Evolutionary conservation across 92 coral and sea anemone genomes (phyloP).

Genomic region (Zoanthus solanderi): DNA sequence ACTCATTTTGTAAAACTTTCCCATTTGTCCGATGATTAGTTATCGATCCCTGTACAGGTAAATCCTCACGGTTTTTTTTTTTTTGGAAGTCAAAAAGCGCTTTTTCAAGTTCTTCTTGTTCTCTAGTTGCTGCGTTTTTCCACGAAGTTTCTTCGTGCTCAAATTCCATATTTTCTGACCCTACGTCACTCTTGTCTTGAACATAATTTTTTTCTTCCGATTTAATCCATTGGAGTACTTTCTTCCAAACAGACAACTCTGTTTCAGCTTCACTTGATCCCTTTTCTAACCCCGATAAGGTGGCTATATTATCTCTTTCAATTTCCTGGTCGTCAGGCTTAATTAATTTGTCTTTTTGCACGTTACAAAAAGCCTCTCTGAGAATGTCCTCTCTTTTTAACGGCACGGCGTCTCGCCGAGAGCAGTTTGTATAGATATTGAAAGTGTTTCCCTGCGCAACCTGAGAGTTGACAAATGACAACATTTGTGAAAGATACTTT

Average conservation of each 20-base stretch:
- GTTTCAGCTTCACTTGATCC: not conserved
- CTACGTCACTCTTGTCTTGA: not conserved
- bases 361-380: slow-evolving; percentile 39
- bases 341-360: not conserved
- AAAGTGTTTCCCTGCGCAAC: slow-evolving; percentile 24
- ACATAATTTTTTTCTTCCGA: not conserved
- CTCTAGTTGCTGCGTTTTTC: slow-evolving; percentile 27
- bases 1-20: not conserved
- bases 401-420: slow-evolving; percentile 13
- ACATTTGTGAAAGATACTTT: slow-evolving; percentile 26
- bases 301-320: not conserved
- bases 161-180: not conserved
- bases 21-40: too few relatives aligned
- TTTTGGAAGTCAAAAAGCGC: not conserved
- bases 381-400: slow-evolving; percentile 39
- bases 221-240: slow-evolving; percentile 21
- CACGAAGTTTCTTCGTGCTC: not conserved
- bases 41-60: not conserved
- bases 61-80: not conserved
- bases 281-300: not conserved
- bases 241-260: slow-evolving; percentile 35
- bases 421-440: slow-evolving; percentile 36
- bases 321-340: not conserved
- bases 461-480: slow-evolving; percentile 22
- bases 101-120: not conserved